Evolutionary conservation across 1,140 invertebrate species (phyloP), one percentile per base, ranked within the genome.

Genomic region (Neodiprion virginianus): DNA sequence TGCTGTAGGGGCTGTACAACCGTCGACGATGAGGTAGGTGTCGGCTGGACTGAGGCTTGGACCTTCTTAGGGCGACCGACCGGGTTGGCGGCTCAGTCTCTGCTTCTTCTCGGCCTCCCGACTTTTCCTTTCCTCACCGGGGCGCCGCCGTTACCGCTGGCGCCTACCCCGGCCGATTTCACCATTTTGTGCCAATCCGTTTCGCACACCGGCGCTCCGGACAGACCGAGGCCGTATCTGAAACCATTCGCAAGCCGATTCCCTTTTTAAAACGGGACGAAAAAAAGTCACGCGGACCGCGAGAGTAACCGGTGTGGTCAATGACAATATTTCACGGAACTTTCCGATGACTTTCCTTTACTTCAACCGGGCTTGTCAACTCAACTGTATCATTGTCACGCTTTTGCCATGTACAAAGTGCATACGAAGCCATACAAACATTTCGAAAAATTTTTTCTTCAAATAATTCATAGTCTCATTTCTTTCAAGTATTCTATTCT

Each of bases 111-210:
- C 71, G 92, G 92, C 77, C 92, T 84, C 48, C 92, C 92, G 21
- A 93, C 93, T 88, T 96, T 96, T 86, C 94, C 94, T 89, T 96
- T 96, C 85, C 95, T 92, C 75, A 95, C 93, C 1, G 93, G 91
- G 77, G 92, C 90, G 8, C 88, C 88, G 1, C 88, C 86, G 70
- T 88, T 89, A 49, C 92, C 91, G 67, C 90, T 88, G 48, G 90
- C 89, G 74, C 90, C 89, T 76, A 89, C 90, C 76, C 91, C 88
- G 40, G 91, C 91, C 71, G 88, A 88, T 88, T 97, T 97, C 84
- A 96, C 91, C 82, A 96, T 91, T 89, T 97, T 97, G 84, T 96
- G 95, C 93, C 95, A 97, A 89, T 97, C 96, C 87, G 96, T 94
- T 88, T 97, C 96, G 91, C 96, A 97, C 47, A 97, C 93, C 78